Percentiles rank a stretch among this genome's conserved stretches.
phyloP scores from a whole-genome alignment of 2,797 vertebrate species.

The Harpagifer antarcticus region DNA sequence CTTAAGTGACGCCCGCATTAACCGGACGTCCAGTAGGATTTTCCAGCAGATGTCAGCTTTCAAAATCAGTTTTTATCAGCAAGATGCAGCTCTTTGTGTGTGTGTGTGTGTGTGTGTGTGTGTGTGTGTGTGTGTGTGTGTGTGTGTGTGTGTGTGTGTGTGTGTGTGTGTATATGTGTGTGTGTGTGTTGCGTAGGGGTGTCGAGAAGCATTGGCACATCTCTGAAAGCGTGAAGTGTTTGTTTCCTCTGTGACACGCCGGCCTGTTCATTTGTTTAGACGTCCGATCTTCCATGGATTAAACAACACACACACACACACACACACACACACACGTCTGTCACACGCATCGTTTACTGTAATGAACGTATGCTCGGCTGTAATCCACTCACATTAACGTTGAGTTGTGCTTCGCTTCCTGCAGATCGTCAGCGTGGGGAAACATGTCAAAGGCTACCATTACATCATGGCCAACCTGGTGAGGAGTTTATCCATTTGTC shows the following conservation, averaged over 20 bases:
- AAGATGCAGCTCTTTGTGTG: too few species aligned
- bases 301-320: background rate
- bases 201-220: slow-evolving; percentile 31
- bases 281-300: slow-evolving; percentile 43
- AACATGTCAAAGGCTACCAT: slow-evolving; percentile 97
- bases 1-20: too few species aligned
- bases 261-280: slow-evolving; percentile 61
- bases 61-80: too few species aligned
- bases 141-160: too few species aligned
- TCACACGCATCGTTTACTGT: slow-evolving; percentile 54
- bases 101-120: too few species aligned
- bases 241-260: slow-evolving; percentile 29
- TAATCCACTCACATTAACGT: slow-evolving; percentile 67
- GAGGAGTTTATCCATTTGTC: slow-evolving; percentile 66
- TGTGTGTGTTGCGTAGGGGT: background rate
- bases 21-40: too few species aligned
- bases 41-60: too few species aligned
- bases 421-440: slow-evolving; percentile 97
- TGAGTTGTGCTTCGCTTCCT: slow-evolving; percentile 52
- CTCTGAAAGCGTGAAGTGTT: slow-evolving; percentile 49
- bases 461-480: slow-evolving; percentile 98
- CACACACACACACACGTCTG: slow-evolving; percentile 27
- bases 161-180: background rate
- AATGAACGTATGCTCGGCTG: slow-evolving; percentile 60
- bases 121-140: too few species aligned